Base-by-base conservation (phyloP, 2,113 vertebrate species). In the Alethe diademata region DNA sequence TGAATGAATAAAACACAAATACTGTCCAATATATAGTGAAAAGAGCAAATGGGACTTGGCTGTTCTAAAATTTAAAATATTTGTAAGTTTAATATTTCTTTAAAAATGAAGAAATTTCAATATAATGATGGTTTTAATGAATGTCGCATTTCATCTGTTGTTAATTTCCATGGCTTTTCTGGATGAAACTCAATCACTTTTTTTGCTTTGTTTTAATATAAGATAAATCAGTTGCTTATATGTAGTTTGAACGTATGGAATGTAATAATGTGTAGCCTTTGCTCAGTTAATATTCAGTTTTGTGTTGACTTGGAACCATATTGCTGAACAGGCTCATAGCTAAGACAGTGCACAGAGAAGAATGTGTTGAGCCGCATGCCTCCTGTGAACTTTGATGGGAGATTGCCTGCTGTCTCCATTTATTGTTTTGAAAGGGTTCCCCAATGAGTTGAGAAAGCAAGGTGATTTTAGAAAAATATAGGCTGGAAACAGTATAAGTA, bases 81-180 rank as follows among this genome's bases (percentile, higher is more conserved):
- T 91, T 4, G 5, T 60, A 28, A 79, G 24, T 38, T 58, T 58
- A 64, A 2, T 48, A 29, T 79, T 79, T 43, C 12, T 57, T 2
- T 50, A 54, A 83, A 73, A 48, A 5, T 2, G 7, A 78, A 71
- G 26, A 64, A 3, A 40, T 83, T 56, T 36, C 92, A 76, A 88
- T 94, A 65, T 23, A 90, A 78, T 70, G 8, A 47, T 2, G 3
- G 19, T 95, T 92, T 86, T 90, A 51, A 42, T 42, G 26, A 84
- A 72, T 47, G 73, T 80, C 79, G 16, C 5, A 57, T 93, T 87
- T 53, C 14, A 43, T 76, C 73, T 94, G 62, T 23, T 90, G 5
- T 45, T 76, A 61, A 36, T 79, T 95, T 94, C 78, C 95, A 8
- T 61, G 72, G 65, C 24, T 93, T 78, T 93, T 96, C 51, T 69